Evolutionary conservation across 2,797 vertebrate species (phyloP).

Genomic region (Anomalospiza imberbis): DNA sequence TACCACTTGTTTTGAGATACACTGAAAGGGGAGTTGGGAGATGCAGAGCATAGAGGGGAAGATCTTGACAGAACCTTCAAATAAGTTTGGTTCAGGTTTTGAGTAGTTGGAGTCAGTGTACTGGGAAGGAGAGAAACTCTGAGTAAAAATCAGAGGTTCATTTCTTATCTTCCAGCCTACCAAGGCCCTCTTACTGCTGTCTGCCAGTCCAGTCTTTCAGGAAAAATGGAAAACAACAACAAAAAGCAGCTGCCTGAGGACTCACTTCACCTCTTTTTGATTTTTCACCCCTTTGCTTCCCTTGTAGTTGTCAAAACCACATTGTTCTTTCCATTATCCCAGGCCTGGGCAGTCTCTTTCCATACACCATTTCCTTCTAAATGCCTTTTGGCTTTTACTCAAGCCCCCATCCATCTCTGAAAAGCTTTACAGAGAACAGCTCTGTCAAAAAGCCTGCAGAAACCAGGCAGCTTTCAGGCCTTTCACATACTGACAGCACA

Average conservation of each 20-base stretch:
- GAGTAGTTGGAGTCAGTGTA: not conserved
- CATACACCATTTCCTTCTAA: conserved; percentile 10
- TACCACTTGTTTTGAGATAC: not conserved
- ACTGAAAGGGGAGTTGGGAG: not conserved
- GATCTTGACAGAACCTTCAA: not conserved
- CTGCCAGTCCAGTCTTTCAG: not conserved
- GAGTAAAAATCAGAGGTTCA: not conserved
- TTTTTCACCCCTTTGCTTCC: not conserved
- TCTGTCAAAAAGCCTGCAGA: not conserved
- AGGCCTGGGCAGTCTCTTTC: not conserved
- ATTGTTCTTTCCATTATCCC: not conserved
- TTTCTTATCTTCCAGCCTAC: not conserved
- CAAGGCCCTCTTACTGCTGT: not conserved
- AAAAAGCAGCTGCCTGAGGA: not conserved
- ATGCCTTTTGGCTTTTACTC: conserved; percentile 22
- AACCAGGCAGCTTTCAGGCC: not conserved
- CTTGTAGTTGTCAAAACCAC: not conserved
- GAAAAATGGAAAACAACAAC: not conserved
- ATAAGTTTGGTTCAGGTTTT: not conserved
- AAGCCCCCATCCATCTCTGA: not conserved
- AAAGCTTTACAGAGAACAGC: not conserved
- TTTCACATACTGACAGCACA: not conserved
- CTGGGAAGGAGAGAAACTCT: not conserved
- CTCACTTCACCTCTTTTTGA: not conserved
- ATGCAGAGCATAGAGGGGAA: not conserved